Conservation (phyloP, 2,113 vertebrate genomes). For the Cyprinus carpio region DNA sequence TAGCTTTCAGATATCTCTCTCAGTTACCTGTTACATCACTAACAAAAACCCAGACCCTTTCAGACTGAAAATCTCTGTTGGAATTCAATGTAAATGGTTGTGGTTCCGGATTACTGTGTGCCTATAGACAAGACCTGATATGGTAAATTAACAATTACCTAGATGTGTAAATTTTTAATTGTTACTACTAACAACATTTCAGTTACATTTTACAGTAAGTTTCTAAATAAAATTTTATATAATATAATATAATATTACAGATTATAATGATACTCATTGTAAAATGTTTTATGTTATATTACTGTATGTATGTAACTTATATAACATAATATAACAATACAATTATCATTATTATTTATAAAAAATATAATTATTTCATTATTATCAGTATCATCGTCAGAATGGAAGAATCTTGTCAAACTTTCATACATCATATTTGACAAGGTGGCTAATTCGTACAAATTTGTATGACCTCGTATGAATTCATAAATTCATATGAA, state of each 20-base stretch:
- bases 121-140: no score
- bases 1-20: background rate
- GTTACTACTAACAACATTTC: no score
- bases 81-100: background rate
- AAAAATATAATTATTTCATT: background rate
- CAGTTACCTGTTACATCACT: background rate
- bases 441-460: no score
- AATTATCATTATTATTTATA: background rate
- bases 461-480: no score
- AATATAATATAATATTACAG: no score
- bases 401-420: no score
- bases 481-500: no score
- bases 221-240: background rate
- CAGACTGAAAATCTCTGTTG: background rate
- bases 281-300: no score
- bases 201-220: background rate
- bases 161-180: no score
- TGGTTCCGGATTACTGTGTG: background rate
- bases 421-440: no score
- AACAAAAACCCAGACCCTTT: background rate
- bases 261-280: no score
- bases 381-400: background rate
- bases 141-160: no score
- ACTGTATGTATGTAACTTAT: background rate
- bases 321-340: background rate